Evolutionary conservation across 2,888 invertebrate species (phyloP).

Genomic region (Volucella zonaria): DNA sequence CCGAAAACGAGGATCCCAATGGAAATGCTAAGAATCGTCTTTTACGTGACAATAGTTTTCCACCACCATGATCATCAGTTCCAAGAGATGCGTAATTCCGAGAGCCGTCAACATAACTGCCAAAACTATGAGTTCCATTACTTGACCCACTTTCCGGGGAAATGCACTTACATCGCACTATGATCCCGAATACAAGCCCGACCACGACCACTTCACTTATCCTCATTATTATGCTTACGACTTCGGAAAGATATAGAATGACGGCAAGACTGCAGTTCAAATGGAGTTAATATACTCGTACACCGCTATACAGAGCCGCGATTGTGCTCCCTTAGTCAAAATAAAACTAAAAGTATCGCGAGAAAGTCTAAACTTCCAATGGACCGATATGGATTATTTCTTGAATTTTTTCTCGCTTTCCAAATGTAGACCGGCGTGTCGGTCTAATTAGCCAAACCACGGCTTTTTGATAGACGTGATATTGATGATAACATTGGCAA

Average conservation of each 20-base stretch:
- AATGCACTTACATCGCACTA: constrained; percentile 5
- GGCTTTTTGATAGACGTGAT: constrained; percentile 5
- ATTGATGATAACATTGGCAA: constrained; percentile 6
- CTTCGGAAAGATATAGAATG: neutral
- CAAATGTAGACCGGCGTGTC: constrained; percentile 35
- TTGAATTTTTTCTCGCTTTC: neutral
- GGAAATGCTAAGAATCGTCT: constrained; percentile 85
- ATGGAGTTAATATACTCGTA: constrained; percentile 3
- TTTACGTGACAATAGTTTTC: constrained; percentile 76
- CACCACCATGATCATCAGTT: neutral
- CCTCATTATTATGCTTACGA: constrained; percentile 26
- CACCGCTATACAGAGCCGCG: constrained; percentile 7
- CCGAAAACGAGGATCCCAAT: constrained; percentile 84
- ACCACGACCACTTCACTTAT: constrained; percentile 41
- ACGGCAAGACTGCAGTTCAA: neutral
- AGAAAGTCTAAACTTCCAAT: constrained; percentile 14
- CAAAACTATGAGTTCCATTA: neutral
- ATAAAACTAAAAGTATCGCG: constrained; percentile 42
- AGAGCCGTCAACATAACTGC: neutral
- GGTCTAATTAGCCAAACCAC: constrained; percentile 37
- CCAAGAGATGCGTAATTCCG: neutral
- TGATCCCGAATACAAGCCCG: constrained; percentile 20
- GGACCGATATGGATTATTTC: neutral
- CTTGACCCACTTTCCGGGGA: neutral
- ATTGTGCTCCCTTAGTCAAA: neutral